Base-by-base conservation (phyloP, 2,797 vertebrate species). In the Sebastes ruberrimus region DNA sequence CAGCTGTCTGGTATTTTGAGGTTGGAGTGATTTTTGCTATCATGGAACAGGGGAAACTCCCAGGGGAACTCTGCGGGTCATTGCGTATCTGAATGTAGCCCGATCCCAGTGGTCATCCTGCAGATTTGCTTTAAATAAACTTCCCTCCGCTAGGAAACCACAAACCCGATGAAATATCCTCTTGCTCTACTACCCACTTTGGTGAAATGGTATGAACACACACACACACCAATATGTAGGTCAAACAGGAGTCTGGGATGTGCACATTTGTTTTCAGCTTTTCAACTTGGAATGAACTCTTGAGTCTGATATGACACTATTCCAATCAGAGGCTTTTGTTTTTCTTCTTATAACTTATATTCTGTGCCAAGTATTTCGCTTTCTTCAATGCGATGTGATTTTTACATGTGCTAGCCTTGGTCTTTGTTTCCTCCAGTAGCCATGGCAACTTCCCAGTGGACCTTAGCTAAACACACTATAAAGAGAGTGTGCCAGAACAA, bases 1-100 rank as follows among this genome's bases (percentile, higher is more conserved):
- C 91, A 93, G 92, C 91, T 94, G 94, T 91, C 89, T 91, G 92
- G 88, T 91, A 95, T 94, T 94, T 94, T 92, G 86, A 93, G 93
- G 90, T 80, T 83, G 79, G 85, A 84, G 73, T 79, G 88, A 94
- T 94, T 94, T 92, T 92, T 89, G 76, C 92, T 89, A 90, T 75
- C 81, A 79, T 91, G 90, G 89, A 94, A 89, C 71, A 79, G 85
- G 89, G 89, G 83, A 92, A 94, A 92, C 80, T 93, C 93, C 92
- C 89, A 30, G 30, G 57, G 85, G 83, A 89, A 62, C 74, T 84
- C 55, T 85, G 86, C 67, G 86, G 89, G 75, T 49, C 74, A 89
- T 28, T 68, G 57, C 52, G 38, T 68, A 78, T 90, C 81, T 84
- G 79, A 84, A 79, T 71, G 76, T 61, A 87, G 80, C 65, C 70